Base-by-base conservation (phyloP, 2,888 invertebrate species). In the Campoletis raptor region DNA sequence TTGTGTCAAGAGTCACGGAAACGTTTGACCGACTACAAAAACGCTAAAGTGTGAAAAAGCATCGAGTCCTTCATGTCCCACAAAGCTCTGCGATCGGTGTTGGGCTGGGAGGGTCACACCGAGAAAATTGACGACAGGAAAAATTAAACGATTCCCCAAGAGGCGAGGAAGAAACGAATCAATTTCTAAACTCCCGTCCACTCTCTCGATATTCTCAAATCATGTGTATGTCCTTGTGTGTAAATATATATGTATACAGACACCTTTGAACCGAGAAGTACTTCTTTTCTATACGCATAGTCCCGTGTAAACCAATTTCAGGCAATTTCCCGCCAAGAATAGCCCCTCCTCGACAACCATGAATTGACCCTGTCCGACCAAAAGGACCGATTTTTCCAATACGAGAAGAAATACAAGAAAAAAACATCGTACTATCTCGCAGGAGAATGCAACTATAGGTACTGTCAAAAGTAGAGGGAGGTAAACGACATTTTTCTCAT, bases 261-360 rank as follows among this genome's bases (percentile, higher is more conserved):
- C 37, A 30, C 77, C 73, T 80, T 64, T 76, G 67, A 37, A 64
- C 48, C 30, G 36, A 81, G 74, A 45, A 85, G 85, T 61, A 84
- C 84, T 86, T 86, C 81, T 83, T 72, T 57, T 72, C 90, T 90
- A 90, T 91, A 89, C 89, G 90, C 89, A 88, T 76, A 89, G 89
- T 91, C 89, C 90, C 93, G 92, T 93, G 94, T 94, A 94, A 94
- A 94, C 94, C 94, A 94, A 94, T 94, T 94, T 94, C 93, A 93
- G 94, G 94, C 94, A 94, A 94, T 94, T 94, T 94, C 94, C 90
- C 92, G 89, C 90, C 94, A 94, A 94, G 94, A 94, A 94, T 94
- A 93, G 94, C 94, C 93, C 91, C 94, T 93, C 91, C 78, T 81
- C 36, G 81, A 91, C 79, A 92, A 90, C 92, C 89, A 92, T 92